Conservation (phyloP, 2,888 invertebrate species). For the Dascillus cervinus region DNA sequence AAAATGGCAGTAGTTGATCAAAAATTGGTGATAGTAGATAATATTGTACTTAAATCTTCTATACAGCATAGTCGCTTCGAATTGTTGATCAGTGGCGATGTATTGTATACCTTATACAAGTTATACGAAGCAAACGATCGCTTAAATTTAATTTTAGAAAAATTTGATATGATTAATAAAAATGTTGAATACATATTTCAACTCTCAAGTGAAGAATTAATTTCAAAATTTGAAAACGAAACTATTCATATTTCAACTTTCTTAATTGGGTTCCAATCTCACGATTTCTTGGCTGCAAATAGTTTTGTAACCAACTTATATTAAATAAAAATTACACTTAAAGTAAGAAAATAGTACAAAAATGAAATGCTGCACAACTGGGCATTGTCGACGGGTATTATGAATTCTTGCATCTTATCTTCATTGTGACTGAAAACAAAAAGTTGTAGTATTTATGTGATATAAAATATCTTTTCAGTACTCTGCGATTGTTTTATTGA, state of each 20-base stretch:
- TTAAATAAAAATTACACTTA: no score
- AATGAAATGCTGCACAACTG: no score
- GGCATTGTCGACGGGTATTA: no score
- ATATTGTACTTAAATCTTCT: conserved; percentile 1
- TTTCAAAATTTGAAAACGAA: conserved; percentile 5
- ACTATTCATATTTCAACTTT: conserved; percentile 6
- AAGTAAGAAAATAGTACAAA: no score
- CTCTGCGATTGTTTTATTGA: not conserved
- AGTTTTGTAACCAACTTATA: no score
- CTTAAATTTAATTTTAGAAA: conserved; percentile 14
- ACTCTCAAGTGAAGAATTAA: conserved; percentile 5
- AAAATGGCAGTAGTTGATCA: conserved; percentile 19
- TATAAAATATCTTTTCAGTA: conserved; percentile 3
- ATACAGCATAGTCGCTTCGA: conserved; percentile 21
- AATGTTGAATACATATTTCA: conserved; percentile 10
- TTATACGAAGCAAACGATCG: conserved; percentile 9
- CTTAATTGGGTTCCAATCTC: conserved; percentile 16
- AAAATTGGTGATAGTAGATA: not conserved
- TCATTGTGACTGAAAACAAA: no score
- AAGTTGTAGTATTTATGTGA: no score
- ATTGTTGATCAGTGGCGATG: conserved; percentile 23
- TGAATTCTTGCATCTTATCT: no score
- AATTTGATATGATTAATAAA: conserved; percentile 11
- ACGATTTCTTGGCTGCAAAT: conserved; percentile 4
- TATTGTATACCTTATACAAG: conserved; percentile 27